phyloP scores from a whole-genome alignment of 2,797 vertebrate genomes.

The Lepilemur septentrionalis region DNA sequence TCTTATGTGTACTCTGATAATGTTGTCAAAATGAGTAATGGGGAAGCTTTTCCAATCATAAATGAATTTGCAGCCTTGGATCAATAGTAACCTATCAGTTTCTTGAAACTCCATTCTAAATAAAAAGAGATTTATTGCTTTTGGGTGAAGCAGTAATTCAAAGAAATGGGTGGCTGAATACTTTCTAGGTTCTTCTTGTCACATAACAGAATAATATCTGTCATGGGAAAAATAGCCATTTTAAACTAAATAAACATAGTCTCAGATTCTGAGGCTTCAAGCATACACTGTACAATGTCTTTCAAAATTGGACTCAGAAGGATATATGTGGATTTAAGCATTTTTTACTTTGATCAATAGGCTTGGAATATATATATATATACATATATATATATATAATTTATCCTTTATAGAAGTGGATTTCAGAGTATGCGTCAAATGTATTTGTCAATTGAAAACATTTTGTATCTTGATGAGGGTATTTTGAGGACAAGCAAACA shows the following conservation, averaged over 20 bases:
- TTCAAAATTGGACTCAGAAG: background rate
- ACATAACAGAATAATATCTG: background rate
- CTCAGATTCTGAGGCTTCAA: background rate
- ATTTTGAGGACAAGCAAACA: background rate
- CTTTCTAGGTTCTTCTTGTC: background rate
- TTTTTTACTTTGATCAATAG: background rate
- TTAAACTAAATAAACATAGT: background rate
- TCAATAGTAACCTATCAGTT: conserved; percentile 46
- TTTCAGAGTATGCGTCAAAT: background rate
- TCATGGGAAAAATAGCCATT: background rate
- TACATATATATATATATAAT: background rate
- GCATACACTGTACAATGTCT: background rate
- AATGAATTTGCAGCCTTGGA: background rate
- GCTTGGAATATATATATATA: background rate
- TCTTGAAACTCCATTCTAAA: conserved; percentile 34
- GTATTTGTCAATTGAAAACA: background rate
- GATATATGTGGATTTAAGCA: background rate
- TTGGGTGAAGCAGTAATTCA: background rate
- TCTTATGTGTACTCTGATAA: background rate
- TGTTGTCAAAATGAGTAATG: background rate
- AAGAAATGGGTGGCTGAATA: background rate
- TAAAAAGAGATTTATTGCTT: conserved; percentile 39
- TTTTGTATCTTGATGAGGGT: background rate
- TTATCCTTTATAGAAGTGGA: background rate
- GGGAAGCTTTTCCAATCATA: background rate